phyloP scores from a whole-genome alignment of 1,140 invertebrate species.

The Vanessa tameamea region DNA sequence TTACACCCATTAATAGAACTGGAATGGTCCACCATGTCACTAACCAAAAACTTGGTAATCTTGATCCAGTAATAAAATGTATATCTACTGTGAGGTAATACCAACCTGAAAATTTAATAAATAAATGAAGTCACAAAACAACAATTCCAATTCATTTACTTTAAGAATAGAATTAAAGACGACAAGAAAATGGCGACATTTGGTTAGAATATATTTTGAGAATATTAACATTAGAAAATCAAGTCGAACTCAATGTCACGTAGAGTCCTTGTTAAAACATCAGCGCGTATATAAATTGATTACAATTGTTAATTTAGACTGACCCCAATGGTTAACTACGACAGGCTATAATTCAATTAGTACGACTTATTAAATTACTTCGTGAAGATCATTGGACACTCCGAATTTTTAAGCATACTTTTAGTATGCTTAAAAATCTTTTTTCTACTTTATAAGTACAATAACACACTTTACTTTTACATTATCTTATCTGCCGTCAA shows the following conservation, averaged over 20 bases:
- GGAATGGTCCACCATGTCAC: conserved; percentile 61
- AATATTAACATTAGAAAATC: conserved; percentile 8
- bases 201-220: not conserved
- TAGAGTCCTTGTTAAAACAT: conserved; percentile 26
- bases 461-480: not conserved
- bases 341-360: conserved; percentile 39
- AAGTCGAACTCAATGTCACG: conserved; percentile 24
- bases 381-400: conserved; percentile 5
- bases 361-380: conserved; percentile 36
- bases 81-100: conserved; percentile 65
- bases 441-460: not conserved
- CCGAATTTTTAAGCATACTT: not conserved
- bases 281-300: conserved; percentile 36
- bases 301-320: conserved; percentile 40
- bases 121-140: no score
- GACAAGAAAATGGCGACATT: no score
- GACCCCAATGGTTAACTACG: conserved; percentile 38
- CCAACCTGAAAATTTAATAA: conserved; percentile 56
- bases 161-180: no score
- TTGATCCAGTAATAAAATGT: conserved; percentile 68
- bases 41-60: conserved; percentile 59
- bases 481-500: no score
- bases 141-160: no score
- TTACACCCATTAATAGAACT: conserved; percentile 55
- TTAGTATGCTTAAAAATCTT: not conserved